Conservation (phyloP, 2,113 vertebrate genomes). For the Sander lucioperca region DNA sequence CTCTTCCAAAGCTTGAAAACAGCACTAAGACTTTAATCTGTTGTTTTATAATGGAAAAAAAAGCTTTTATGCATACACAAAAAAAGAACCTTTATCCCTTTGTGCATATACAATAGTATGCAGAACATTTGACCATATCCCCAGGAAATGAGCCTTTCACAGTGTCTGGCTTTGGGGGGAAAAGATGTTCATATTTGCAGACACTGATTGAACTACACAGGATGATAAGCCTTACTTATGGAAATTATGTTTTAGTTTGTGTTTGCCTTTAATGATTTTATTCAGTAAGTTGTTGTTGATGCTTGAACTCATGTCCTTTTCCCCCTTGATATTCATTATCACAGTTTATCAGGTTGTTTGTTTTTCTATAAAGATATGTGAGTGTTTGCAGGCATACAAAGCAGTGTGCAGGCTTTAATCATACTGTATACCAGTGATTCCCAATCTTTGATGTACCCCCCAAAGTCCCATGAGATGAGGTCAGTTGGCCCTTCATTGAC, state of each 20-base stretch:
- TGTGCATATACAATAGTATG: constrained; percentile 40
- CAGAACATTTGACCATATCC: constrained; percentile 60
- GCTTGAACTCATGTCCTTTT: constrained; percentile 23
- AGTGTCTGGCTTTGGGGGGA: constrained; percentile 21
- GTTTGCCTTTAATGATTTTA: constrained; percentile 43
- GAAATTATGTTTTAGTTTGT: constrained; percentile 32
- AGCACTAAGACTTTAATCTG: constrained; percentile 56
- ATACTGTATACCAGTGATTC: neutral
- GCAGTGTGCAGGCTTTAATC: neutral
- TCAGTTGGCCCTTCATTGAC: neutral
- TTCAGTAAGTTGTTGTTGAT: constrained; percentile 32
- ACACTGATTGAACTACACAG: constrained; percentile 43
- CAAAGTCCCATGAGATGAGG: neutral
- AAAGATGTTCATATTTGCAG: constrained; percentile 55
- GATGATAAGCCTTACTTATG: constrained; percentile 41
- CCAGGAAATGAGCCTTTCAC: constrained; percentile 56
- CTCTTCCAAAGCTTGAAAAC: constrained; percentile 29
- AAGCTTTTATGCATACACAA: constrained; percentile 39
- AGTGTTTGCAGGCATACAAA: constrained; percentile 17
- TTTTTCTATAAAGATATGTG: constrained; percentile 27
- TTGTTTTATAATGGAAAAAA: constrained; percentile 40
- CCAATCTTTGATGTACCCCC: neutral
- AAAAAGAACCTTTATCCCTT: constrained; percentile 41
- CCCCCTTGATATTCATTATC: constrained; percentile 48
- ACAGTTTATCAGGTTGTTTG: constrained; percentile 36